Base-by-base conservation (phyloP, 1,140 invertebrate species). In the Ceratina calcarata region DNA sequence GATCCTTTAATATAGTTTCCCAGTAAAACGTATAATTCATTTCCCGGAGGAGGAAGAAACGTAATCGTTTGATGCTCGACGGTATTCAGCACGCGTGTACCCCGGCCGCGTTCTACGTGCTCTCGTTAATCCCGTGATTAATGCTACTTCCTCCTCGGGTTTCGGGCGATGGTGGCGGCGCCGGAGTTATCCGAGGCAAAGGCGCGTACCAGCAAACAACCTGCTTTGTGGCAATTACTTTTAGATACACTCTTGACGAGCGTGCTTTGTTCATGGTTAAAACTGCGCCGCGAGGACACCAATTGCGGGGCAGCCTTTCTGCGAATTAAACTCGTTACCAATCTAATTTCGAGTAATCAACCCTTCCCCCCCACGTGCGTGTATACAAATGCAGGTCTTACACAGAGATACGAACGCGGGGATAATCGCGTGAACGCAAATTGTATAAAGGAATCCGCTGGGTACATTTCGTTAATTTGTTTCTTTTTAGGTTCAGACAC, bases 321-420 rank as follows among this genome's bases (percentile, higher is more conserved):
- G 67, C 68, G 79, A 85, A 86, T 86, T 86, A 86, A 86, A 80
- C 84, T 86, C 83, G 72, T 82, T 80, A 64, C 68, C 65, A 85
- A 86, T 86, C 80, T 86, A 86, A 86, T 86, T 86, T 51, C 68
- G 76, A 60, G 80, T 85, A 86, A 86, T 86, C 84, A 86, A 71
- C 75, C 53, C 71, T 77, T 85, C 71, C 67, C 76, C 37, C 13
- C 0, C 65, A 7, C 66, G 10, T 2, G 7, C 66, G 2, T 12
- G 12, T 18, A 3, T 22, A 15, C 37, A 22, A 16, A 49, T 18
- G 7, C 61, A 1, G 15, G 15, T 13, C 15, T 16, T 6, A 15
- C 37, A n/a, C 4, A 51, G 61, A 66, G 22, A 66, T 81, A 84
- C 61, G 68, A 74, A 85, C 70, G n/a, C n/a, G n/a, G 78, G 62